phyloP scores from a whole-genome alignment of 2,113 vertebrate genomes.

The Prolemur simus region DNA sequence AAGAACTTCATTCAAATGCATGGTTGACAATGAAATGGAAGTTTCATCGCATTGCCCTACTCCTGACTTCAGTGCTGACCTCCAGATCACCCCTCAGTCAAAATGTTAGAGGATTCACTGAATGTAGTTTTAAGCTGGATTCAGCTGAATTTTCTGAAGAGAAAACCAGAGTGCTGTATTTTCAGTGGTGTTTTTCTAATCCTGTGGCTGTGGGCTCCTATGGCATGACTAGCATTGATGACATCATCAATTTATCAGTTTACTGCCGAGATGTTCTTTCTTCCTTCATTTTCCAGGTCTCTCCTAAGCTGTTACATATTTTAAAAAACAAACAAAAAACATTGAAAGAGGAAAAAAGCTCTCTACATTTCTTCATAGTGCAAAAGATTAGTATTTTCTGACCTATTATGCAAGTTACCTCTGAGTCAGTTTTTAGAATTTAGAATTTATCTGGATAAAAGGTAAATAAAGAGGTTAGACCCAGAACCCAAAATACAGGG shows the following conservation, averaged over 20 bases:
- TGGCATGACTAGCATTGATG: conserved; percentile 56
- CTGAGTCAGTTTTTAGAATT: conserved; percentile 76
- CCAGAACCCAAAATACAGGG: not conserved
- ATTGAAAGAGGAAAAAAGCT: conserved; percentile 74
- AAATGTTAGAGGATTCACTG: conserved; percentile 75
- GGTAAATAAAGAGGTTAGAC: conserved; percentile 71
- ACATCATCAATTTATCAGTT: conserved; percentile 61
- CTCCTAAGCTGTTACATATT: not conserved
- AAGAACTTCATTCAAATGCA: conserved; percentile 65
- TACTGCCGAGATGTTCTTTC: conserved; percentile 43
- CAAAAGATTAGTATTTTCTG: conserved; percentile 74
- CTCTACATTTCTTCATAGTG: conserved; percentile 74
- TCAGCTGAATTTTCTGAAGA: conserved; percentile 63
- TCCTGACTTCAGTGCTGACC: conserved; percentile 78
- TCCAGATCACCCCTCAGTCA: conserved; percentile 68
- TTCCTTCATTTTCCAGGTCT: conserved; percentile 65
- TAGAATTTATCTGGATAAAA: conserved; percentile 67
- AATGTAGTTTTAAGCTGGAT: conserved; percentile 74
- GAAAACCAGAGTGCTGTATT: conserved; percentile 56
- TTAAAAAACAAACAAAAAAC: not conserved
- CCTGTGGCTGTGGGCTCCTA: conserved; percentile 55
- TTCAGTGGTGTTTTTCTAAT: conserved; percentile 48
- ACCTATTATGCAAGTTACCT: conserved; percentile 75
- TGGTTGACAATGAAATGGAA: conserved; percentile 73
- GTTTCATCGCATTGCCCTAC: conserved; percentile 67